These are phyloP conservation scores for Mythimna impura DNA, from an alignment of 2,888 invertebrate genomes.

Conservation along the genomic window DNA sequence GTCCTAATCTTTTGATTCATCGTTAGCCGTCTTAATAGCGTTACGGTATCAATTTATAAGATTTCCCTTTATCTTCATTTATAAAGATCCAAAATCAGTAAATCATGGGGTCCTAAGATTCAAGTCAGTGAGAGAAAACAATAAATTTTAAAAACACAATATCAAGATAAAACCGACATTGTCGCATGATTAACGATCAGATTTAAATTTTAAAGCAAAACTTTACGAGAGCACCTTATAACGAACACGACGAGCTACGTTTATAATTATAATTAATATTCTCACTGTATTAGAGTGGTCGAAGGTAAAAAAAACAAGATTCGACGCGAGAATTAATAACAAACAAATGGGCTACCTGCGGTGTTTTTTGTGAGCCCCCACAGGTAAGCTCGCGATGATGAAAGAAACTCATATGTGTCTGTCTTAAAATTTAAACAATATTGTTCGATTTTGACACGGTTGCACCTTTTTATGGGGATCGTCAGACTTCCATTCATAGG, in stretches of 20 bases:
- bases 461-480: conserved; percentile 84
- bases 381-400: conserved; percentile 88
- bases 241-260: conserved; percentile 87
- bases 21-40: conserved; percentile 26
- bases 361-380: conserved; percentile 88
- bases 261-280: conserved; percentile 91
- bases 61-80: conserved; percentile 47
- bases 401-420: conserved; percentile 87
- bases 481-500: conserved; percentile 84
- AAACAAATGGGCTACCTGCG: conserved; percentile 91
- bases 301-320: conserved; percentile 84
- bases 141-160: conserved; percentile 77
- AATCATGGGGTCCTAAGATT: conserved; percentile 69
- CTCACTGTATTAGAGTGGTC: conserved; percentile 89
- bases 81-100: conserved; percentile 63
- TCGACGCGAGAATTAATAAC: conserved; percentile 90
- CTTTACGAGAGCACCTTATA: conserved; percentile 83
- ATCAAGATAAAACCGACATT: conserved; percentile 87
- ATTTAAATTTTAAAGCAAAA: conserved; percentile 88
- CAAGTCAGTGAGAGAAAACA: conserved; percentile 70
- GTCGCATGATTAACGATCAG: conserved; percentile 90
- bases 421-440: conserved; percentile 89
- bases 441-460: conserved; percentile 87
- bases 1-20: conserved; percentile 48
- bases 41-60: conserved; percentile 39